Evolutionary conservation across 2,113 vertebrate species (phyloP), one percentile per base, ranked within the genome.

Genomic region (Kryptolebias marmoratus): DNA sequence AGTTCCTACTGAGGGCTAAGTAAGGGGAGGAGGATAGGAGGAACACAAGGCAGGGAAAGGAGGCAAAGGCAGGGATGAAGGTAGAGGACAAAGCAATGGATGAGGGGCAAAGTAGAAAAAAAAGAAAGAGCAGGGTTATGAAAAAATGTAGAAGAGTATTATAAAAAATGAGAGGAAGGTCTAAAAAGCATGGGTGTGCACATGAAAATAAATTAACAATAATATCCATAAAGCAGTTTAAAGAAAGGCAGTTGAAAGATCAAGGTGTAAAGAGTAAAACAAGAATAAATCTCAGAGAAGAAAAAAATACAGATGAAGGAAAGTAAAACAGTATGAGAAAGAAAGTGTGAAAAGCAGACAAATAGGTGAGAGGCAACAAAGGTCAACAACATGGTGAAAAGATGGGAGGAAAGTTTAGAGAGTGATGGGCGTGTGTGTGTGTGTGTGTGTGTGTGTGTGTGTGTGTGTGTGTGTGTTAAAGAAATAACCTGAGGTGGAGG

Each of bases 401-500:
- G 44, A 56, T 18, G 56, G 48, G 44, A 72, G 73, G 74, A 27
- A 64, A 66, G 72, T 70, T 64, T 48, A 13, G 7, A 36, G 36
- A 32, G 48, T 53, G 63, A 67, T 4, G 18, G 57, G 42, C 56
- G 59, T 60, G 60, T 48, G 5, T 61, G 75, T 63, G 68, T 18
- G 44, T 59, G 22, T 22, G 22, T 22, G 22, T 22, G 22, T 22
- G 22, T 22, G 22, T 22, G 22, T 22, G 22, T 22, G 22, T 22
- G 22, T 22, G 22, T 22, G 22, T 22, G 22, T 53, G 68, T 61
- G 75, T 63, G 68, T 18, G 44, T 59, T 18, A 9, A 48, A 75
- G 69, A 77, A 88, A 82, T 68, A 90, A 85, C 73, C 76, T 8
- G 55, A 11, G 81, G 82, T 78, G 71, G 86, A 83, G 76, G 22